Conservation (phyloP, 1,140 invertebrate species). For the Doryteuthis pealeii region DNA sequence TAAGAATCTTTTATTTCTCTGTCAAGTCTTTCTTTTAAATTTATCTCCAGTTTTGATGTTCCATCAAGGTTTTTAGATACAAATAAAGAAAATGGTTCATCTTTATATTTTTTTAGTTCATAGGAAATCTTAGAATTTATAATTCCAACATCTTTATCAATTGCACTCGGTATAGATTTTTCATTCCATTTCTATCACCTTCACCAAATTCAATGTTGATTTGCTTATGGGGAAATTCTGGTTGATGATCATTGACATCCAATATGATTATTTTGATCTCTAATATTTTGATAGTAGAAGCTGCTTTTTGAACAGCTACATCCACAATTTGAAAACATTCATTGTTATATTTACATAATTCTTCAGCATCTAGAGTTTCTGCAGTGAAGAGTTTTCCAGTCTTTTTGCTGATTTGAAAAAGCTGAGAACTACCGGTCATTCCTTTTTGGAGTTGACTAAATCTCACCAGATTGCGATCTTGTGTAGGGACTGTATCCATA, state of each 20-base stretch:
- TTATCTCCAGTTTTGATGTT: background rate
- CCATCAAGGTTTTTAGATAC: background rate
- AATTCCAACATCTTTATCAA: background rate
- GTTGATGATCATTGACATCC: background rate
- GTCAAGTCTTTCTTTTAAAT: constrained; percentile 72
- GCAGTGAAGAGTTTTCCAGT: constrained; percentile 66
- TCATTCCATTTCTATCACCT: background rate
- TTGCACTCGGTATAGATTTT: background rate
- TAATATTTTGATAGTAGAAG: constrained; percentile 4
- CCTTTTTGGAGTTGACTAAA: background rate
- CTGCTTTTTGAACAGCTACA: background rate
- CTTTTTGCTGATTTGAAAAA: constrained; percentile 85
- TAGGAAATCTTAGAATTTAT: background rate
- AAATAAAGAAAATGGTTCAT: background rate
- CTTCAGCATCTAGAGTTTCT: constrained; percentile 20
- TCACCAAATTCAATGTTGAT: background rate
- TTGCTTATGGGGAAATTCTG: background rate
- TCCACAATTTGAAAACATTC: constrained; percentile 2
- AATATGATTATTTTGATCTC: background rate
- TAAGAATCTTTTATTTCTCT: constrained; percentile 78
- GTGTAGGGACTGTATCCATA: background rate
- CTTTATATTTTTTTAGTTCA: constrained; percentile 1
- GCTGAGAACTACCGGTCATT: background rate
- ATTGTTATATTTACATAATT: constrained; percentile 5
- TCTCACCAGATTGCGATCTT: background rate